These are phyloP conservation scores for Drosophila dives DNA, from an alignment of 2,888 invertebrate genomes.

Conservation along the genomic window DNA sequence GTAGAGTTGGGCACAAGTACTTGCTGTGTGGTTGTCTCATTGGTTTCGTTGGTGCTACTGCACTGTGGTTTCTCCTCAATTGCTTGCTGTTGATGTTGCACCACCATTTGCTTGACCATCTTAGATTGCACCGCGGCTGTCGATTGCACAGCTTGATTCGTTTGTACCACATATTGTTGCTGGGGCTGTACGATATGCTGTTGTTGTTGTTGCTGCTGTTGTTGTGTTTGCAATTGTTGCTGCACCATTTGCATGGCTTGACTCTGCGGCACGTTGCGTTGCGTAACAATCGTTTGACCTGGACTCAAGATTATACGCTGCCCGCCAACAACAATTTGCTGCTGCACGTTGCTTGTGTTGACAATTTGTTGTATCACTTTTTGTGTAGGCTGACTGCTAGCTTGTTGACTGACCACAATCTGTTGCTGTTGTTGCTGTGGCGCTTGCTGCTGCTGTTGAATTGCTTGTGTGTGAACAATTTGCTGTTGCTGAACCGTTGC, in stretches of 20 bases:
- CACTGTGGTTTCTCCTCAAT: conserved; percentile 70
- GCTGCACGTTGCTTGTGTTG: conserved; percentile 84
- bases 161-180: conserved; percentile 77
- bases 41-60: conserved; percentile 82
- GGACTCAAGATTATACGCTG: conserved; percentile 84
- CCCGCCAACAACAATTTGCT: conserved; percentile 84
- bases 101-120: conserved; percentile 77
- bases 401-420: conserved; percentile 66
- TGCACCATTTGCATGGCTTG: conserved; percentile 75
- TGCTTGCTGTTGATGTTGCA: conserved; percentile 64
- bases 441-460: conserved; percentile 46
- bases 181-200: conserved; percentile 76
- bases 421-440: conserved; percentile 72
- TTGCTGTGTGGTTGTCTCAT: conserved; percentile 85
- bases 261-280: conserved; percentile 82
- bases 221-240: conserved; percentile 67
- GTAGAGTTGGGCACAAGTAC: conserved; percentile 92
- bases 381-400: conserved; percentile 73
- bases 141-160: conserved; percentile 67
- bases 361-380: conserved; percentile 85
- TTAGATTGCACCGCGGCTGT: conserved; percentile 63
- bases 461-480: conserved; percentile 61
- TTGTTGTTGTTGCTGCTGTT: conserved; percentile 50
- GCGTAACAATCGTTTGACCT: conserved; percentile 84
- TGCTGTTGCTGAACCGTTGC: conserved; percentile 72